Conservation (phyloP, 1,140 invertebrate species). For the silkworm (Bombyx mori) region ASM3026992v2 NC_085131.1:8408501-8409000, state of each 20-base stretch:
- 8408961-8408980: too few species aligned
- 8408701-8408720: constrained; percentile 48
- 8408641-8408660: too few species aligned
- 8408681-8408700: constrained; percentile 60
- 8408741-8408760: constrained; percentile 54
- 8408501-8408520: too few species aligned
- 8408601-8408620: not conserved
- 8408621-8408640: too few species aligned
- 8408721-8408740: constrained; percentile 58
- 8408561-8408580: not conserved
- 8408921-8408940: too few species aligned
- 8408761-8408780: constrained; percentile 55
- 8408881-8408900: too few species aligned
- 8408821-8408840: not conserved
- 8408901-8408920: too few species aligned
- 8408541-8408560: not conserved
- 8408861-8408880: too few species aligned
- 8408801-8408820: constrained; percentile 61
- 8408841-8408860: not conserved
- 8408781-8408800: constrained; percentile 63
- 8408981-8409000: too few species aligned
- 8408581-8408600: not conserved
- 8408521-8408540: too few species aligned
- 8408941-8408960: too few species aligned
- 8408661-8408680: not conserved